phyloP scores from a whole-genome alignment of 2,888 invertebrate species.

The Tiliacea aurago region DNA sequence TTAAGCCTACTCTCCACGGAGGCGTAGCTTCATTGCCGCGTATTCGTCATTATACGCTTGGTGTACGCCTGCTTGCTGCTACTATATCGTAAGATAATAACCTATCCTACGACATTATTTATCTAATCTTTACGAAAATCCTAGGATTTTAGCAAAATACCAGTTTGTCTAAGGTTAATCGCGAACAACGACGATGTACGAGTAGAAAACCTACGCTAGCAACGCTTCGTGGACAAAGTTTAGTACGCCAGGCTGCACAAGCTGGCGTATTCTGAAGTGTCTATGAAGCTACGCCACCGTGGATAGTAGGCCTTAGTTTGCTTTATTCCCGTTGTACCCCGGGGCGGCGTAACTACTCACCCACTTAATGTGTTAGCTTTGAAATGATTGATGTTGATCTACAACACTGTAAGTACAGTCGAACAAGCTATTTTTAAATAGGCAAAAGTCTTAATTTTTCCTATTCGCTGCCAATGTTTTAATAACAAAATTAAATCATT shows the following conservation, averaged over 20 bases:
- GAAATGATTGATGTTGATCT: slow-evolving; percentile 72
- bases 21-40: not conserved
- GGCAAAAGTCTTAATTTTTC: not conserved
- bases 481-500: too few relatives aligned
- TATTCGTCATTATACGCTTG: not conserved
- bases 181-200: too few relatives aligned
- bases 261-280: not conserved
- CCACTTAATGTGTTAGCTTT: slow-evolving; percentile 71
- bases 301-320: slow-evolving; percentile 42
- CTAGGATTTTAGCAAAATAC: not conserved
- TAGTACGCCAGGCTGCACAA: not conserved
- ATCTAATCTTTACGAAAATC: not conserved
- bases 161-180: not conserved
- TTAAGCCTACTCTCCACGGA: slow-evolving; percentile 18
- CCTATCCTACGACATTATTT: not conserved
- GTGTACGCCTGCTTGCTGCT: not conserved
- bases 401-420: slow-evolving; percentile 35
- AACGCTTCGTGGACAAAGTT: not conserved
- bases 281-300: not conserved
- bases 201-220: not conserved
- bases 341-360: slow-evolving; percentile 63
- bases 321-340: slow-evolving; percentile 66
- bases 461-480: too few relatives aligned
- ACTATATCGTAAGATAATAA: not conserved
- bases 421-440: not conserved